Base-by-base conservation (phyloP, 2,888 invertebrate genomes). In the Nomada fabriciana region DNA sequence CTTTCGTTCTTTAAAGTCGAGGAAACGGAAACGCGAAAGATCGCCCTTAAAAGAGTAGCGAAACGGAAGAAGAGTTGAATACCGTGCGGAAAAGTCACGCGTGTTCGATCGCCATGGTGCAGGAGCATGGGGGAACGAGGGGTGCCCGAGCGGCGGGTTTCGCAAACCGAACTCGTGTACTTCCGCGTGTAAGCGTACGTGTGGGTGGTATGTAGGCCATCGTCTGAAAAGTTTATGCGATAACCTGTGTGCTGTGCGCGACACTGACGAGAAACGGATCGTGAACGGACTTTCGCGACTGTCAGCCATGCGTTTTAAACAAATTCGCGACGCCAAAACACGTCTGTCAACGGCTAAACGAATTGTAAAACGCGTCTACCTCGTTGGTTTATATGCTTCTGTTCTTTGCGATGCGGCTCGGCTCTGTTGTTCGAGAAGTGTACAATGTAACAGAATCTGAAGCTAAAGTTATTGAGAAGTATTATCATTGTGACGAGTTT, bases 201-300 rank as follows among this genome's bases (percentile, higher is more conserved):
- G 82, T 72, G 69, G 55, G 60, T 57, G 75, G 78, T 85, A 90
- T 89, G 86, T 90, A 89, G 90, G 87, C 78, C 90, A 80, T 86
- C 82, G 84, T 83, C 82, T 90, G 88, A 88, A 90, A 90, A 90
- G 82, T 90, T 89, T 89, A 88, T 86, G 85, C 83, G 84, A 89
- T 87, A 86, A 78, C 71, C 81, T 55, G 53, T 15, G 70, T 74
- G 57, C 72, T 57, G 71, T 53, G 64, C 73, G 43, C 55, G 20
- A 68, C 76, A 57, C 73, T 71, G 74, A 75, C 82, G 76, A 55
- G 55, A 11, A 47, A 60, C 25, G 64, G 65, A 20, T 61, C 57
- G 52, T 11, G 59, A 20, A 18, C 10, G 61, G 67, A 79, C 61
- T 61, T 75, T 50, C 64, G 29, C 61, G 52, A 43, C 5, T 29